A percentile compares a stretch with the other conserved stretches of the same genome.
phyloP scores from a whole-genome alignment of 2,113 vertebrate species.

The Pterophyllum scalare region DNA sequence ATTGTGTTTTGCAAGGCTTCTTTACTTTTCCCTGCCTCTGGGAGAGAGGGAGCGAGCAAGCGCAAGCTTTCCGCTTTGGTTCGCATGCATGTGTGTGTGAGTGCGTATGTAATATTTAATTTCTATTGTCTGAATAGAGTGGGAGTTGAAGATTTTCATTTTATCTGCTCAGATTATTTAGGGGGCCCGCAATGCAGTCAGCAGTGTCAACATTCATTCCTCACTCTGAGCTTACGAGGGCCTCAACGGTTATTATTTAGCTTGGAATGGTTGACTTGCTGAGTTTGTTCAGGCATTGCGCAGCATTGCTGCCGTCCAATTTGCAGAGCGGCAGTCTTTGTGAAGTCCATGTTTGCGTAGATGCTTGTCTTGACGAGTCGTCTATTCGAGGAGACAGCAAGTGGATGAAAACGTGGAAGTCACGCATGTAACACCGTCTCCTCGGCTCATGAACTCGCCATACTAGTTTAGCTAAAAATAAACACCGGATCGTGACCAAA shows the following conservation, averaged over 20 bases:
- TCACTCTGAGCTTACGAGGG: conserved; percentile 41
- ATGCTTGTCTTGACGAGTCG: not conserved
- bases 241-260: conserved; percentile 57
- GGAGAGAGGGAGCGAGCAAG: conserved; percentile 16
- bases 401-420: not conserved
- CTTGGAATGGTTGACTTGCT: conserved; percentile 40
- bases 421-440: not conserved
- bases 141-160: conserved; percentile 59
- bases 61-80: conserved; percentile 33
- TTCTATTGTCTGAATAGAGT: conserved; percentile 59
- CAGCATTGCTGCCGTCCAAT: conserved; percentile 42
- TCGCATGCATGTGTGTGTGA: conserved; percentile 11
- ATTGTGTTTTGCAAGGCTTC: conserved; percentile 55
- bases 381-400: conserved; percentile 6
- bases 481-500: not conserved
- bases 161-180: conserved; percentile 48
- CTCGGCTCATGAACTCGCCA: not conserved
- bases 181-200: conserved; percentile 27
- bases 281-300: conserved; percentile 57
- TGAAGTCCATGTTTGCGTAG: conserved; percentile 37
- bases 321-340: conserved; percentile 26
- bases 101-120: conserved; percentile 32
- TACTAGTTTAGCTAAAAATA: not conserved
- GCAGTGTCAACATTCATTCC: conserved; percentile 54
- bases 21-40: conserved; percentile 48